Evolutionary conservation across 2,888 invertebrate species (phyloP).

Genomic region (Mesochorus sp.): DNA sequence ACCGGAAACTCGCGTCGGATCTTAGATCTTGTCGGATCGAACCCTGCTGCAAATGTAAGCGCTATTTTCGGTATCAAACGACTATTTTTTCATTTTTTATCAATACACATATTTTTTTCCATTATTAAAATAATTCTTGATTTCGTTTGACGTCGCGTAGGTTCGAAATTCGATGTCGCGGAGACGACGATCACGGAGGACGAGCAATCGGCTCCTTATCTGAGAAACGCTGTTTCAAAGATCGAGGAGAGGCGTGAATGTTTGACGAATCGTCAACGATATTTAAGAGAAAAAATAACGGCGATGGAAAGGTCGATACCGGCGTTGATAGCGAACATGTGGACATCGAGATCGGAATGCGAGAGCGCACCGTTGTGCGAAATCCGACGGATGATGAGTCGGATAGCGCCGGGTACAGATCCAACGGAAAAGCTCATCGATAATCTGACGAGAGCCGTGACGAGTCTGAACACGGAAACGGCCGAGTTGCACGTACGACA

Average conservation of each 20-base stretch:
- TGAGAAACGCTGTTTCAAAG: conserved; percentile 65
- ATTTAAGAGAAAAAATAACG: conserved; percentile 71
- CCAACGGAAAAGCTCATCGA: conserved; percentile 72
- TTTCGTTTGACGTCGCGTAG: no score
- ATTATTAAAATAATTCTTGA: no score
- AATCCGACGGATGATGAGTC: conserved; percentile 72
- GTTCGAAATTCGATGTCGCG: conserved; percentile 62
- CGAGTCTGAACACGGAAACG: conserved; percentile 72
- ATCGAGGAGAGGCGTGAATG: conserved; percentile 71
- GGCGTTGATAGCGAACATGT: conserved; percentile 75
- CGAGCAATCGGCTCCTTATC: conserved; percentile 60
- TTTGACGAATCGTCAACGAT: conserved; percentile 69
- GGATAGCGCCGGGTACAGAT: conserved; percentile 69
- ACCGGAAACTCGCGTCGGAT: no score
- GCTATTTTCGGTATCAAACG: no score
- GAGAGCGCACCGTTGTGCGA: conserved; percentile 69
- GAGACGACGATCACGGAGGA: no score
- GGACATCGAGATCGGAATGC: conserved; percentile 59
- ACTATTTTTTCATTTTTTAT: no score
- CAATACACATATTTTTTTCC: no score
- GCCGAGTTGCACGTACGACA: conserved; percentile 77
- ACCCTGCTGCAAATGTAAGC: no score
- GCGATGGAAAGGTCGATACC: conserved; percentile 78
- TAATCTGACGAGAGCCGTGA: conserved; percentile 65
- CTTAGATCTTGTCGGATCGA: no score